phyloP scores from a whole-genome alignment of 2,888 invertebrate genomes.

The Acleris holmiana region DNA sequence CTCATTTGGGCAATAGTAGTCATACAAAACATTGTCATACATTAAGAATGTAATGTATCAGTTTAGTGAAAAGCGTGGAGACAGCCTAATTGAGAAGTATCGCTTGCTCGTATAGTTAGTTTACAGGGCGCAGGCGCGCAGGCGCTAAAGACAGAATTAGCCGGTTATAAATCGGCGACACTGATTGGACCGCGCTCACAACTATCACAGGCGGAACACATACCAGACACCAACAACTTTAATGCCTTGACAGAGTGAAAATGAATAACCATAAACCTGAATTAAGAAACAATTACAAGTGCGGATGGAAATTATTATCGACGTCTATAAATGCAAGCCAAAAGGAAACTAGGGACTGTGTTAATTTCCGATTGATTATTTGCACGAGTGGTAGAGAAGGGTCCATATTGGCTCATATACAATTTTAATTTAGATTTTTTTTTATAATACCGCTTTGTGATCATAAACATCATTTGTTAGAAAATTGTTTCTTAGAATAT shows the following conservation, averaged over 20 bases:
- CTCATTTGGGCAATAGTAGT: too few species aligned
- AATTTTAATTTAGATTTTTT: too few species aligned
- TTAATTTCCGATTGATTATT: too few species aligned
- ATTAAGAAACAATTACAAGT: not conserved
- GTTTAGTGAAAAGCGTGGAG: slow-evolving; percentile 13
- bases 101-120: slow-evolving; percentile 40
- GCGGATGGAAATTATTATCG: too few species aligned
- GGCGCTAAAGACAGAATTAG: slow-evolving; percentile 53
- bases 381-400: too few species aligned
- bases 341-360: too few species aligned
- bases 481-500: too few species aligned
- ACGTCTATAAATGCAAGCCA: too few species aligned
- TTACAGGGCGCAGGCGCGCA: slow-evolving; percentile 49
- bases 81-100: slow-evolving; percentile 21
- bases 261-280: slow-evolving; percentile 50
- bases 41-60: not conserved
- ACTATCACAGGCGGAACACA: slow-evolving; percentile 30
- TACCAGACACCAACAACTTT: slow-evolving; percentile 56
- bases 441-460: too few species aligned
- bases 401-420: too few species aligned
- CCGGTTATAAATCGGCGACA: slow-evolving; percentile 54
- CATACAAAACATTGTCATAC: too few species aligned
- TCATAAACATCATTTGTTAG: too few species aligned
- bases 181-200: slow-evolving; percentile 31
- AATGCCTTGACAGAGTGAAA: slow-evolving; percentile 68